Evolutionary conservation across 2,888 invertebrate species (phyloP).

Genomic region (Myopa tessellatipennis): DNA sequence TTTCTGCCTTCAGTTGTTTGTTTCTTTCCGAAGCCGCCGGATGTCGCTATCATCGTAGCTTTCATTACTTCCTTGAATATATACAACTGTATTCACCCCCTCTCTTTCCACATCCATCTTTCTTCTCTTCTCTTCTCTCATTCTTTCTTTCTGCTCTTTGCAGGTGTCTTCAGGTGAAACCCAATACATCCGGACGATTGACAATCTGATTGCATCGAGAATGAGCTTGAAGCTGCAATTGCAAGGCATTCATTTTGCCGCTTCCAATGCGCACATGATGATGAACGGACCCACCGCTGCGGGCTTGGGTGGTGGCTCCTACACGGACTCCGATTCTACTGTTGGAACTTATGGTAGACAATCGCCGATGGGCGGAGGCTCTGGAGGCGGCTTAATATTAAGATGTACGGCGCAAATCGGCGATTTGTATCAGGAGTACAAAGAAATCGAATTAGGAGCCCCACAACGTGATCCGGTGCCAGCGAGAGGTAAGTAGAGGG

Average conservation of each 20-base stretch:
- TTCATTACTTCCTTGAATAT: too few relatives aligned
- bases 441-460: slow-evolving; percentile 77
- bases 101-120: background rate
- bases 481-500: slow-evolving; percentile 75
- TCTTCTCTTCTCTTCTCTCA: slow-evolving; percentile 7
- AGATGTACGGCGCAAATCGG: slow-evolving; percentile 79
- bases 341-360: slow-evolving; percentile 45
- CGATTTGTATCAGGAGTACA: slow-evolving; percentile 76
- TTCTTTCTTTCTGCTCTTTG: slow-evolving; percentile 33
- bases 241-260: slow-evolving; percentile 65
- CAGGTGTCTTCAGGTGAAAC: slow-evolving; percentile 65
- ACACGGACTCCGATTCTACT: slow-evolving; percentile 46
- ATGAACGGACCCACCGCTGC: slow-evolving; percentile 51
- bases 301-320: slow-evolving; percentile 42
- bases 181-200: slow-evolving; percentile 65
- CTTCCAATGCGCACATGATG: slow-evolving; percentile 50
- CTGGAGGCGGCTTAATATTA: slow-evolving; percentile 71
- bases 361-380: slow-evolving; percentile 49
- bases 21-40: background rate
- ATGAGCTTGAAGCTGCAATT: slow-evolving; percentile 66
- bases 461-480: slow-evolving; percentile 82
- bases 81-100: background rate
- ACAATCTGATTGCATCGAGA: slow-evolving; percentile 66
- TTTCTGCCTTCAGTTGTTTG: background rate
- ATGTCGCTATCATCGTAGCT: too few relatives aligned